Base-by-base conservation (phyloP, 2,888 invertebrate species). In the Pinctada fucata region DNA sequence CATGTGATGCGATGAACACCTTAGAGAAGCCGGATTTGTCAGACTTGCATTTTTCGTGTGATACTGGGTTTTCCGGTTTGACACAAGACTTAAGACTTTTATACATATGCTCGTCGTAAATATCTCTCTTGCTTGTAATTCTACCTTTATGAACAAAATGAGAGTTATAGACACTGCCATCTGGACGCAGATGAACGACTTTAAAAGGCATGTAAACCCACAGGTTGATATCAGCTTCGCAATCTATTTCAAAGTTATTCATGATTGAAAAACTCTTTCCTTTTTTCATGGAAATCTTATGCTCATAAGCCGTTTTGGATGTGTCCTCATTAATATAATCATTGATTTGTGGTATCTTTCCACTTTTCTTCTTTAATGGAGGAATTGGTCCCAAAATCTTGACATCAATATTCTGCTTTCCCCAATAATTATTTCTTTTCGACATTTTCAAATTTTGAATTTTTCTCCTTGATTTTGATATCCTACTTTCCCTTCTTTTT, bases 201-300 rank as follows among this genome's bases (percentile, higher is more conserved):
- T 85, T 81, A 1, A 86, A 81, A 0, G 85, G 86, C 2, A 86
- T 68, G 73, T 77, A 85, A 8, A 77, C 84, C 86, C 86, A 86
- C 47, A 79, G 58, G 70, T 80, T 78, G 1, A 78, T 79, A 67
- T 85, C 84, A 58, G 85, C 84, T 1, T 45, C 72, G 45, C 83
- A 80, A 71, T 85, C 75, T 2, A 84, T 67, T 74, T 83, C 84
- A 72, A 77, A 86, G n/a, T 66, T 76, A 70, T 86, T 86, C 77
- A 85, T 85, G 6, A 74, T 31, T 2, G 74, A 51, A 4, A 4
- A 16, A 8, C 76, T 10, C 6, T 8, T 8, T 8, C 58, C 5
- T 52, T 52, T 5, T 52, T 52, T 52, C 5, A 10, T 52, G 10
- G 10, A 5, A 5, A 52, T 52, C 10, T 52, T 52, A n/a, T n/a